These are phyloP conservation scores for Edolisoma coerulescens DNA, from an alignment of 2,113 vertebrate species.

Conservation along the genomic window DNA sequence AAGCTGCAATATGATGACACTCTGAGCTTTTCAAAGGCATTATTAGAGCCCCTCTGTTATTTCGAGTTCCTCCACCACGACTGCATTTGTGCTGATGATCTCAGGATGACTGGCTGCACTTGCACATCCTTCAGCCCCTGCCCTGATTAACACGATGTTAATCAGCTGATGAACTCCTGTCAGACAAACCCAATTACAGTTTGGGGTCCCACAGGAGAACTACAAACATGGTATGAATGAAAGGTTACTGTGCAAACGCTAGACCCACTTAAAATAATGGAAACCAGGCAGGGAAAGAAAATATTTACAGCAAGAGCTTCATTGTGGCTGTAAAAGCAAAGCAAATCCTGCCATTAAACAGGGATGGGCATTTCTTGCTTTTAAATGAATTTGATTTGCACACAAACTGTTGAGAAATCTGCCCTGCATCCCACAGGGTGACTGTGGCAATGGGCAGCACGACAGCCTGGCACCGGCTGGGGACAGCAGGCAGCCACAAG, in stretches of 20 bases:
- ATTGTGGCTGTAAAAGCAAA: not conserved
- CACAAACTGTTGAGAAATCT: not conserved
- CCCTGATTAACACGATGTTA: not conserved
- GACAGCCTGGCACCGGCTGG: not conserved
- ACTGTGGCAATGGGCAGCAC: not conserved
- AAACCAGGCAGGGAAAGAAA: not conserved
- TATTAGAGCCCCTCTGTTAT: not conserved
- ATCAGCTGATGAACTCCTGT: not conserved
- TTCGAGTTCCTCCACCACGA: fast-evolving
- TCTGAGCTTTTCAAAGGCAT: not conserved
- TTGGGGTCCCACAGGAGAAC: not conserved
- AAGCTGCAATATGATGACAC: not conserved
- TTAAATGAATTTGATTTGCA: not conserved
- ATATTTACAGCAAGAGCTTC: not conserved
- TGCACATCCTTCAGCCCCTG: not conserved
- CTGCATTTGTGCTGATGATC: not conserved
- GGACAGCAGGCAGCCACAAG: not conserved
- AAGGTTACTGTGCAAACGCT: not conserved
- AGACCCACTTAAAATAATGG: not conserved
- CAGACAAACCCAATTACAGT: not conserved
- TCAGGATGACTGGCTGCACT: not conserved
- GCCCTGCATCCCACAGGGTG: not conserved
- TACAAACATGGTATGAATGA: fast-evolving
- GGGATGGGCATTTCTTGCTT: not conserved
- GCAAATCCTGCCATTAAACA: constrained; percentile 8